These are phyloP conservation scores for Hermaeophaga mercurialis DNA, from an alignment of 2,888 invertebrate species.

Conservation along the genomic window DNA sequence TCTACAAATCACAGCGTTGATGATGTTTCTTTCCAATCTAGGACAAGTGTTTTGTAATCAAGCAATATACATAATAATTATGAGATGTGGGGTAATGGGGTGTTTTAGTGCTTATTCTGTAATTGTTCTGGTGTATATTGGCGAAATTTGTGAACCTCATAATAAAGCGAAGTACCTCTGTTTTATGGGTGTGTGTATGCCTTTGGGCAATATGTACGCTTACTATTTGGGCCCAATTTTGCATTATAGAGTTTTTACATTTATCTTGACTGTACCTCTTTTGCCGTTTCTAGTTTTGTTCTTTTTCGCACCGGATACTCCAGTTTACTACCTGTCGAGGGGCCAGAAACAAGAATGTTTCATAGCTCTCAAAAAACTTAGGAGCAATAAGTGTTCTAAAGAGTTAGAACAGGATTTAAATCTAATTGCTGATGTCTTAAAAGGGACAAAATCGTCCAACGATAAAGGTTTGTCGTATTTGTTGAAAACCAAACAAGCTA, in stretches of 20 bases:
- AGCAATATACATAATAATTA: not conserved
- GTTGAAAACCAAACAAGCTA: conserved; percentile 10
- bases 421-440: not conserved
- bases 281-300: conserved; percentile 1
- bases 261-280: conserved; percentile 1
- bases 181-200: not conserved
- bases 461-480: not conserved
- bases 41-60: not conserved
- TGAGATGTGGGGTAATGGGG: not conserved
- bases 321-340: conserved; percentile 3
- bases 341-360: conserved; percentile 6
- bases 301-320: conserved; percentile 20
- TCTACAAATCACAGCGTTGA: not conserved
- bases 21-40: not conserved
- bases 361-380: conserved; percentile 10
- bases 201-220: not conserved
- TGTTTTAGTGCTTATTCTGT: not conserved
- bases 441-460: not conserved
- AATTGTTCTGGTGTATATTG: conserved; percentile 1
- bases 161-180: conserved; percentile 7
- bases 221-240: conserved; percentile 7
- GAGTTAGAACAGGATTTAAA: conserved; percentile 13
- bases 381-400: conserved; percentile 3
- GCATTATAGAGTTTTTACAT: conserved; percentile 3
- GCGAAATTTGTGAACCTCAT: conserved; percentile 3